A percentile compares a stretch with the other conserved stretches of the same genome.
Conservation (phyloP, 2,888 invertebrate species). For the Fabriciana adippe region DNA sequence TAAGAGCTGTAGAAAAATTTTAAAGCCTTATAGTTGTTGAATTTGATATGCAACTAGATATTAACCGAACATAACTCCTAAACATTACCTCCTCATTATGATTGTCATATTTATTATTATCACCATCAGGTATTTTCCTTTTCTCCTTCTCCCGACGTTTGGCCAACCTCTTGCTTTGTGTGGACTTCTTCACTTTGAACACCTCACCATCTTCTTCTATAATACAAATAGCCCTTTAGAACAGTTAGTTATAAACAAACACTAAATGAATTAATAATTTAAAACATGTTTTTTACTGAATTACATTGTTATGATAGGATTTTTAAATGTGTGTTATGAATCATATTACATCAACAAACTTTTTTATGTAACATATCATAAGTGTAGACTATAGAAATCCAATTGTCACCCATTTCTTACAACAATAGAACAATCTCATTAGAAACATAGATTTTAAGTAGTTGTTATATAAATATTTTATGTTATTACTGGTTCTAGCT, state of each 20-base stretch:
- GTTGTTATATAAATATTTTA: neutral
- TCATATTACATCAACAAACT: no score
- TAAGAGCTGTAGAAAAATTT: neutral
- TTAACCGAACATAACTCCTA: constrained; percentile 7
- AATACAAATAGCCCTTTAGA: neutral
- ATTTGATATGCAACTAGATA: neutral
- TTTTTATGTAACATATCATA: no score
- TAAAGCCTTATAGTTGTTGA: neutral
- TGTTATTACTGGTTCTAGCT: no score
- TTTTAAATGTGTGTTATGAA: no score
- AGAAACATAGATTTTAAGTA: constrained; percentile 1
- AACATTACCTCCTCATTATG: constrained; percentile 65
- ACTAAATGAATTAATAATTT: no score
- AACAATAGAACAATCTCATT: constrained; percentile 13
- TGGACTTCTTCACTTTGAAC: constrained; percentile 97
- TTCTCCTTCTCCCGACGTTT: constrained; percentile 91
- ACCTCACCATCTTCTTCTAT: constrained; percentile 87
- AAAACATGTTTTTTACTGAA: no score
- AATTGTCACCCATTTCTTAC: constrained; percentile 11
- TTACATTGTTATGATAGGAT: no score
- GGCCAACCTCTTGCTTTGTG: constrained; percentile 94
- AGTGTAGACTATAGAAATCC: constrained; percentile 6
- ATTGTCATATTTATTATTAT: constrained; percentile 72
- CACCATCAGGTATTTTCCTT: constrained; percentile 59
- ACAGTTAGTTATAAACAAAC: no score